Percentiles rank a stretch among this genome's conserved stretches.
Conservation (phyloP, 2,113 vertebrate genomes). For the Mormyrus lacerda region DNA sequence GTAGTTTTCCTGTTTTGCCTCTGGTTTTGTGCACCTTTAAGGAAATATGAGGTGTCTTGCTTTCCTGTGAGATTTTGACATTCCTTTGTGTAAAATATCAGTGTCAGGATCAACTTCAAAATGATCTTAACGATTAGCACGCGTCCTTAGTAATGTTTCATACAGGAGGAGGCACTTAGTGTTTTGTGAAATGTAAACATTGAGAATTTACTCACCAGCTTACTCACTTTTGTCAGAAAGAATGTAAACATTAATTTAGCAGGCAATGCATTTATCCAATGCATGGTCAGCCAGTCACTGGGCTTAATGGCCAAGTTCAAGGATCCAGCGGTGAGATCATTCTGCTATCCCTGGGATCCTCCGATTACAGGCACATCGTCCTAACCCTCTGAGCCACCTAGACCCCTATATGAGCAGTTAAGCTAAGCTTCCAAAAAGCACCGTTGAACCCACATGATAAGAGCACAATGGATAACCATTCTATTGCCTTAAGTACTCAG, state of each 20-base stretch:
- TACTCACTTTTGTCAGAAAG: no score
- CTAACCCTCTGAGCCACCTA: neutral
- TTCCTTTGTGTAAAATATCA: neutral
- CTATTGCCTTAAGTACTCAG: neutral
- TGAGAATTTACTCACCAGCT: neutral
- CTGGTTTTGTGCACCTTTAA: neutral
- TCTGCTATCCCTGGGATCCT: neutral
- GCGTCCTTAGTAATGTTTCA: neutral
- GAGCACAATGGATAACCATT: neutral
- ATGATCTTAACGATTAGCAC: neutral
- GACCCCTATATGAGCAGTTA: neutral
- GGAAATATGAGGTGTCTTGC: neutral
- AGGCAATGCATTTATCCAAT: neutral
- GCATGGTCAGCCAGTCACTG: neutral
- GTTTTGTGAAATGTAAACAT: neutral
- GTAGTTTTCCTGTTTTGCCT: neutral
- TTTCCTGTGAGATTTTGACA: neutral
- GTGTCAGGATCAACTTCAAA: neutral
- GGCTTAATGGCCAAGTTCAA: neutral
- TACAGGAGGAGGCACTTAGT: neutral
- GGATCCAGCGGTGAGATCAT: neutral
- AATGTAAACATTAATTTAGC: neutral
- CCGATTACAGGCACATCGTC: neutral
- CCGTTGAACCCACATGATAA: neutral
- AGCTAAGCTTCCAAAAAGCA: neutral